These are phyloP conservation scores for Syngnathus rostellatus DNA, from an alignment of 2,797 vertebrate species.

Conservation along the genomic window DNA sequence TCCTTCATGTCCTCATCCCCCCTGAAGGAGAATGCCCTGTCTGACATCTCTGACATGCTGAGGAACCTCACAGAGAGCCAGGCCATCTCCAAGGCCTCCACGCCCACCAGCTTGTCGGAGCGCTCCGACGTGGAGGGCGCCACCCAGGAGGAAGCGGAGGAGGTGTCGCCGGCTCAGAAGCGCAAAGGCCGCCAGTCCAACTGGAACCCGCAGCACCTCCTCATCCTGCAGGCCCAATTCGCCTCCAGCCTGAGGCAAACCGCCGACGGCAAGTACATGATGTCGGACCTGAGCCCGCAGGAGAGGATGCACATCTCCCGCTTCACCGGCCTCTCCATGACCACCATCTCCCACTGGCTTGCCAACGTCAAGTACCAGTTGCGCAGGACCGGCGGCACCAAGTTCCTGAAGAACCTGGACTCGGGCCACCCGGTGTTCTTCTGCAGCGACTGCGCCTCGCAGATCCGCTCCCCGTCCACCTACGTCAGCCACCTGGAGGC, in stretches of 20 bases:
- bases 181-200: slow-evolving; percentile 98
- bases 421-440: slow-evolving; percentile 98
- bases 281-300: slow-evolving; percentile 98
- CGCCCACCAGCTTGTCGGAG: slow-evolving; percentile 93
- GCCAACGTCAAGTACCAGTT: slow-evolving; percentile 99
- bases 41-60: slow-evolving; percentile 98
- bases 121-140: slow-evolving; percentile 90
- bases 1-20: slow-evolving; percentile 97
- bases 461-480: slow-evolving; percentile 96
- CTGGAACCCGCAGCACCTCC: slow-evolving; percentile 98
- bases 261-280: slow-evolving; percentile 90
- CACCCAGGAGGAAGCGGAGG: slow-evolving; percentile 89
- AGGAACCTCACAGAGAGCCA: slow-evolving; percentile 98
- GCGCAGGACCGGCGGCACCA: slow-evolving; percentile 96
- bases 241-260: slow-evolving; percentile 95
- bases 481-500: slow-evolving; percentile 98
- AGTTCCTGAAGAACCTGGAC: slow-evolving; percentile 99
- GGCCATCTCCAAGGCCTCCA: slow-evolving; percentile 87
- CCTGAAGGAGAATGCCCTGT: slow-evolving; percentile 95
- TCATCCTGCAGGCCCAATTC: slow-evolving; percentile 97
- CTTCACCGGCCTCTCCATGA: slow-evolving; percentile 98
- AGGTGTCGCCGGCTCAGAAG: slow-evolving; percentile 92
- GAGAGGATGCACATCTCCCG: slow-evolving; percentile 98
- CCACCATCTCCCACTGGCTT: slow-evolving; percentile 98
- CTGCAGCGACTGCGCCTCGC: slow-evolving; percentile 97